These are phyloP conservation scores for Linepithema humile DNA, from an alignment of 1,140 invertebrate species.

Conservation along the genomic window DNA sequence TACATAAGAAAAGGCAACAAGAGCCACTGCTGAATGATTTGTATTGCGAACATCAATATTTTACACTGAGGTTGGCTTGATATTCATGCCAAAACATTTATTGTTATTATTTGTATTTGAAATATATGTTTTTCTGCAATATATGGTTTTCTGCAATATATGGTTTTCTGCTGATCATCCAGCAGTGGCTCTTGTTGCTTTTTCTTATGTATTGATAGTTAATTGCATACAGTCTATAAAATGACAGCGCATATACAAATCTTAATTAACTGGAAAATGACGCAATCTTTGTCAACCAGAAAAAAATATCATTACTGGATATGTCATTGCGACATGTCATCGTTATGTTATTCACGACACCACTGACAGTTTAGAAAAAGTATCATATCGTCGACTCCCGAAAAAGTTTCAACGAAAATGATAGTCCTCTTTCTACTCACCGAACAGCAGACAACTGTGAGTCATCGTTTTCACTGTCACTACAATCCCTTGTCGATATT, in stretches of 20 bases:
- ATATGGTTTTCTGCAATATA: too few relatives aligned
- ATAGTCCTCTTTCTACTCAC: not conserved
- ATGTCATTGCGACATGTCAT: not conserved
- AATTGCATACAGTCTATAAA: not conserved
- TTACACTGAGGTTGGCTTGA: too few relatives aligned
- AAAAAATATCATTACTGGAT: not conserved
- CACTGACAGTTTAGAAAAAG: not conserved
- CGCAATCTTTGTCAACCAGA: not conserved
- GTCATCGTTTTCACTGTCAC: not conserved
- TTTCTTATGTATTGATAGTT: too few relatives aligned
- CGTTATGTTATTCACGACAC: not conserved
- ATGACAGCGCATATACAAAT: not conserved
- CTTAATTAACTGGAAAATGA: not conserved
- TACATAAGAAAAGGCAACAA: too few relatives aligned
- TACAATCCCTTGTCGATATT: not conserved
- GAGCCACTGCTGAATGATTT: too few relatives aligned
- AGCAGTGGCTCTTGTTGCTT: too few relatives aligned
- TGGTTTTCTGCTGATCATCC: too few relatives aligned
- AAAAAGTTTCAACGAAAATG: not conserved
- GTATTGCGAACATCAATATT: too few relatives aligned
- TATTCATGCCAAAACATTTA: too few relatives aligned
- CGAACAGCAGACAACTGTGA: not conserved
- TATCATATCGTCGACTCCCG: not conserved
- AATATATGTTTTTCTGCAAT: too few relatives aligned
- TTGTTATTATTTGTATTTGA: too few relatives aligned